Evolutionary conservation across 2,888 invertebrate genomes (phyloP).

Genomic region (Pilophorus perplexus): DNA sequence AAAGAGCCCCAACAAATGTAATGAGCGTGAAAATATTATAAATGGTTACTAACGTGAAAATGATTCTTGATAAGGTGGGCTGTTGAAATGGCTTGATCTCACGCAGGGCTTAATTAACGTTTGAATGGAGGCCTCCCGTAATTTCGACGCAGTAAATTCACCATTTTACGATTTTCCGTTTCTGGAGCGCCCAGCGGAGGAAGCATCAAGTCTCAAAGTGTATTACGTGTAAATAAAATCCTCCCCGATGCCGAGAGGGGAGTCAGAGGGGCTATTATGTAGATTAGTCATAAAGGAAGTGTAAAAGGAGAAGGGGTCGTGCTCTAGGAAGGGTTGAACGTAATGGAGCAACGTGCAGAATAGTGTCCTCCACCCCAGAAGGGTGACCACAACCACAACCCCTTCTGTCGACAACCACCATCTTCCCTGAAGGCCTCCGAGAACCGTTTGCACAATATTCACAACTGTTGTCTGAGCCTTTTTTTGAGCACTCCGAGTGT

Average conservation of each 20-base stretch:
- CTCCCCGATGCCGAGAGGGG: neutral
- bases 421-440: neutral
- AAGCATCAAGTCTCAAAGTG: constrained; percentile 4
- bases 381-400: constrained; percentile 2
- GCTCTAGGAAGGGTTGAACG: constrained; percentile 26
- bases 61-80: too few species aligned
- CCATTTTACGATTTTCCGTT: too few species aligned
- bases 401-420: constrained; percentile 10
- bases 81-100: too few species aligned
- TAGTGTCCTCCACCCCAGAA: constrained; percentile 13
- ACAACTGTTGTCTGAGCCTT: too few species aligned
- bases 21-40: too few species aligned
- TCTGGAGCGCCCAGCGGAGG: too few species aligned
- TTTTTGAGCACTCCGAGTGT: too few species aligned
- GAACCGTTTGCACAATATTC: neutral
- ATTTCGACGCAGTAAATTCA: too few species aligned
- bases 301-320: constrained; percentile 9
- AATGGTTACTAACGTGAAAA: too few species aligned
- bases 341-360: constrained; percentile 8
- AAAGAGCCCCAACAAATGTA: too few species aligned
- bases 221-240: constrained; percentile 21
- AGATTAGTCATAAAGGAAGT: constrained; percentile 25
- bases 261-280: constrained; percentile 23
- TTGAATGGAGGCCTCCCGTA: too few species aligned
- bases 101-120: too few species aligned